phyloP scores from a whole-genome alignment of 1,140 invertebrate species.

The Parasteatoda tepidariorum region DNA sequence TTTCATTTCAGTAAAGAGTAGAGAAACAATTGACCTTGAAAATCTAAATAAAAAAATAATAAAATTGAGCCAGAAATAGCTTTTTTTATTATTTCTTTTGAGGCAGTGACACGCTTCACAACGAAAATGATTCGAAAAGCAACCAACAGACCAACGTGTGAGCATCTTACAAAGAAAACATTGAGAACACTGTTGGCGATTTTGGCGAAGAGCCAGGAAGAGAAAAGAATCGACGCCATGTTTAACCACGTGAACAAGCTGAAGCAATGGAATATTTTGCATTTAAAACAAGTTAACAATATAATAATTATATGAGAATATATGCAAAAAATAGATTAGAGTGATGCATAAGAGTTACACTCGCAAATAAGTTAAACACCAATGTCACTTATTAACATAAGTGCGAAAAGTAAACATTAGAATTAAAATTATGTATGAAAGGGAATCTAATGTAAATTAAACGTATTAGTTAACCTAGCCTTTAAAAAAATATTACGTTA shows the following conservation, averaged over 20 bases:
- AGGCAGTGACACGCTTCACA: neutral
- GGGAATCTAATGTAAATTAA: too few species aligned
- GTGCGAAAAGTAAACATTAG: too few species aligned
- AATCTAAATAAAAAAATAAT: neutral
- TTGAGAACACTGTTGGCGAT: neutral
- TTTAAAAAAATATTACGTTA: too few species aligned
- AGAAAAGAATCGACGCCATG: neutral
- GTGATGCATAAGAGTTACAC: too few species aligned
- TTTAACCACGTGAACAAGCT: slow-evolving; percentile 11
- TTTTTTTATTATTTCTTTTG: neutral
- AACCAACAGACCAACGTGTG: slow-evolving; percentile 24
- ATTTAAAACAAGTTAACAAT: too few species aligned
- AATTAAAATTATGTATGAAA: too few species aligned
- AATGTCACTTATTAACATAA: too few species aligned
- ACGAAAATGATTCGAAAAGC: slow-evolving; percentile 30
- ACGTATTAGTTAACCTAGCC: too few species aligned
- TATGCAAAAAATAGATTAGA: too few species aligned
- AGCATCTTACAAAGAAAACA: slow-evolving; percentile 14
- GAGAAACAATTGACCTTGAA: slow-evolving; percentile 26
- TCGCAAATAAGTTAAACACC: too few species aligned
- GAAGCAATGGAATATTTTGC: too few species aligned
- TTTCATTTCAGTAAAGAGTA: neutral
- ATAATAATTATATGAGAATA: too few species aligned
- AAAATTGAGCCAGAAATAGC: neutral
- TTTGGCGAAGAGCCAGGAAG: slow-evolving; percentile 14